phyloP scores from a whole-genome alignment of 2,888 invertebrate genomes.

The Trichogramma dendrolimi region DNA sequence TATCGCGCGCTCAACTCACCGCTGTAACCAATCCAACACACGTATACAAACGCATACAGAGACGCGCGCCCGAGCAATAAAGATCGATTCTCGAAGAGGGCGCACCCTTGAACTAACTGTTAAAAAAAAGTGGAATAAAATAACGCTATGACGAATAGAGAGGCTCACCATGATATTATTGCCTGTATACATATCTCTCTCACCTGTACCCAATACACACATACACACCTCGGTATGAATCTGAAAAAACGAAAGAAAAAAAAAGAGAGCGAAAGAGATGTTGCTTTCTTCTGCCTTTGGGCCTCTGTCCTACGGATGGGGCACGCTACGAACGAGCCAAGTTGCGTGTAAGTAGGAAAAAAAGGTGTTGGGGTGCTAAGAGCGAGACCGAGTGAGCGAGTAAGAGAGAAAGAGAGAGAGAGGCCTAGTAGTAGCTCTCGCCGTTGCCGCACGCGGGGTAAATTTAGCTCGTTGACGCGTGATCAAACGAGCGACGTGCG shows the following conservation, averaged over 20 bases:
- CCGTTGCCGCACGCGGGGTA: conserved; percentile 27
- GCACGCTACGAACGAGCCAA: too few species aligned
- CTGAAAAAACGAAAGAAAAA: too few species aligned
- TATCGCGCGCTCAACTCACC: conserved; percentile 5
- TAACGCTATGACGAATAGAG: too few species aligned
- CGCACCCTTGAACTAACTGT: neutral
- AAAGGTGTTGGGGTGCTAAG: conserved; percentile 12
- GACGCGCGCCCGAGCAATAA: conserved; percentile 18
- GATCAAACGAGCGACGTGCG: conserved; percentile 48
- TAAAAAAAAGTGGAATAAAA: conserved; percentile 11
- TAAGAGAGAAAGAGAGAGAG: conserved; percentile 31
- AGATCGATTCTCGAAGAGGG: conserved; percentile 4
- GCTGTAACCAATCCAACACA: neutral
- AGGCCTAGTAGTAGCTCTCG: conserved; percentile 22
- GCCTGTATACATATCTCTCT: too few species aligned
- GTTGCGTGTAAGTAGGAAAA: conserved; percentile 4
- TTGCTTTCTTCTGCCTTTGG: too few species aligned
- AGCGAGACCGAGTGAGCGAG: conserved; percentile 29
- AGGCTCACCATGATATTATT: too few species aligned
- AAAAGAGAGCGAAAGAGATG: too few species aligned
- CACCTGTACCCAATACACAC: conserved; percentile 2
- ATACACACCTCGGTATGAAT: too few species aligned
- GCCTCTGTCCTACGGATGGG: too few species aligned
- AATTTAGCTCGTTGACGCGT: conserved; percentile 49
- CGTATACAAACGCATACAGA: conserved; percentile 9